Base-by-base conservation (phyloP, 1,140 invertebrate genomes). In the Bathynomus jamesi region DNA sequence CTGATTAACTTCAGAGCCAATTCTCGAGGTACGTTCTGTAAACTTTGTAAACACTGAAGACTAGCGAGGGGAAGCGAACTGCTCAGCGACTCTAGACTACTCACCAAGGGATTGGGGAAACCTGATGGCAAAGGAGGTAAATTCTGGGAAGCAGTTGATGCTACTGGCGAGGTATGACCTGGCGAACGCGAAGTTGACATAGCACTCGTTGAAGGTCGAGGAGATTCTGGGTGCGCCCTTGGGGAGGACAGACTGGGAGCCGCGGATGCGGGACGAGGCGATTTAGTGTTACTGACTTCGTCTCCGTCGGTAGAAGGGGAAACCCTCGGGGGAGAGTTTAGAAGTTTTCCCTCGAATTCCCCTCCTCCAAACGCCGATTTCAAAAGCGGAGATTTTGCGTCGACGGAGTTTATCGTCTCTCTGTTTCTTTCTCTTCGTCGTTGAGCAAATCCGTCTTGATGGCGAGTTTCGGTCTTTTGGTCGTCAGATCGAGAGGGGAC, bases 1-100 rank as follows among this genome's bases (percentile, higher is more conserved):
- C 71, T 76, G 13, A 78, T 69, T 63, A 78, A 28, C 71, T 88
- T 84, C 67, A 89, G 79, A 8, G 88, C 86, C 21, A 89, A 80
- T 72, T 89, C 87, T 13, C 87, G 86, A 7, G 85, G 81, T 40
- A 79, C 67, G 32, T 73, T 71, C 8, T 80, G 77, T 17, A 76
- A 53, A 17, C 75, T 66, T 28, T 76, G 75, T 28, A 76, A 65
- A 62, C 70, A 71, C 29, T 76, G 71, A 17, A 76, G 46, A 68
- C 75, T 71, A 60, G 75, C 71, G 40, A 76, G 60, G 28, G 73
- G 72, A 11, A 69, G 31, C 29, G 67, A 61, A 28, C 10, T 28
- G 28, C 60, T 61, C 21, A 53, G 21, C 21, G 40, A 53, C 28
- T 61, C 67, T n/a, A 61, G 29, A 8, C 60, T 69, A 29, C 46